Percentiles rank a stretch among this genome's conserved stretches.
phyloP scores from a whole-genome alignment of 53 echinoderm and acorn worm genomes.

The Astropecten irregularis region DNA sequence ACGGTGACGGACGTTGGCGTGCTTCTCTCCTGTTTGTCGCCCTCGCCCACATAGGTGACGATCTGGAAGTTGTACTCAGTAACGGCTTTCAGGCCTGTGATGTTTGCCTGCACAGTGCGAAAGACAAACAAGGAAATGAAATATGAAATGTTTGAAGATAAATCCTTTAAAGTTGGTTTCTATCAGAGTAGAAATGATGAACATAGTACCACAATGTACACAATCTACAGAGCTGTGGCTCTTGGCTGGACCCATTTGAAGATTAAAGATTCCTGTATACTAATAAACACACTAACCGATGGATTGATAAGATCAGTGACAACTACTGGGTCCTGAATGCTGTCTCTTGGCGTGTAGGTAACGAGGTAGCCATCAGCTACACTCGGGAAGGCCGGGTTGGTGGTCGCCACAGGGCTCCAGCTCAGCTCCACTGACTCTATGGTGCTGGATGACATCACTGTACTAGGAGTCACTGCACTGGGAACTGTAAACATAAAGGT shows the following conservation, averaged over 20 bases:
- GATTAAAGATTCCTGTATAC: too few relatives aligned
- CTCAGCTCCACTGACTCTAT: constrained; percentile 28
- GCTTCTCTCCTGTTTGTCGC: constrained; percentile 7
- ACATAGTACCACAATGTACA: too few relatives aligned
- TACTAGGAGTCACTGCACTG: neutral
- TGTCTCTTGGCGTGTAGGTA: constrained; percentile 13
- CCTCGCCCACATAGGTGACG: constrained; percentile 38
- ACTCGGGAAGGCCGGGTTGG: neutral
- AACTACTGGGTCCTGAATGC: constrained; percentile 7
- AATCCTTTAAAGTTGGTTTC: too few relatives aligned
- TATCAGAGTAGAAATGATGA: too few relatives aligned
- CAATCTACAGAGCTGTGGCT: too few relatives aligned
- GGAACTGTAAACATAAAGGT: too few relatives aligned
- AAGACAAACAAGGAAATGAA: too few relatives aligned
- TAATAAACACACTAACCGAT: constrained; percentile 33
- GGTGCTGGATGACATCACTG: constrained; percentile 13
- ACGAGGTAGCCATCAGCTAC: constrained; percentile 41
- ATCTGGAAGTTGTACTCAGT: constrained; percentile 39
- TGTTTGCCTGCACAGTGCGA: constrained; percentile 18
- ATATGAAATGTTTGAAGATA: too few relatives aligned
- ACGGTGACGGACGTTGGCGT: constrained; percentile 3
- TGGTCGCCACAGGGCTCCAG: constrained; percentile 24
- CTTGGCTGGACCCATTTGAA: too few relatives aligned
- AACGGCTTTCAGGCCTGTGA: constrained; percentile 11
- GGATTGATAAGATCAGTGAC: constrained; percentile 22